phyloP scores from a whole-genome alignment of 2,113 vertebrate species.

The Alethe castanea region DNA sequence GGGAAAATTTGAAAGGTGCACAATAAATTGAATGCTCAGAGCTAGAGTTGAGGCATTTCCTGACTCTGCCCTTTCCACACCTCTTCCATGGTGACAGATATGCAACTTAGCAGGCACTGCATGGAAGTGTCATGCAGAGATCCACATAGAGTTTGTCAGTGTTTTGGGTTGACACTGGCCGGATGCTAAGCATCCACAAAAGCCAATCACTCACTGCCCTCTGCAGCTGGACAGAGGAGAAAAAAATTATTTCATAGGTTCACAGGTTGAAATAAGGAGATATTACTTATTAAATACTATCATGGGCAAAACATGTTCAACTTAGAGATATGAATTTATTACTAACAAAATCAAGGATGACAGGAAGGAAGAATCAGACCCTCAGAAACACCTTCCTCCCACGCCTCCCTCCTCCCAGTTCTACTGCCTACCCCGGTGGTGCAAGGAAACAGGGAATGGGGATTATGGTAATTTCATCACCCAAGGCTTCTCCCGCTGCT shows the following conservation, averaged over 20 bases:
- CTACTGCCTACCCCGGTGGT: not conserved
- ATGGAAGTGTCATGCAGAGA: not conserved
- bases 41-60: not conserved
- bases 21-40: not conserved
- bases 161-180: not conserved
- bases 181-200: not conserved
- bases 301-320: not conserved
- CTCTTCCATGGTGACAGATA: not conserved
- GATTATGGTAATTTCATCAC: not conserved
- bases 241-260: not conserved
- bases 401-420: not conserved
- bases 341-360: not conserved
- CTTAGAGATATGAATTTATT: not conserved
- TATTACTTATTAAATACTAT: not conserved
- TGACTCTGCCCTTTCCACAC: not conserved
- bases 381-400: not conserved
- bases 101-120: not conserved
- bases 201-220: not conserved
- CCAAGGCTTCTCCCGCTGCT: rapidly evolving
- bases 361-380: not conserved
- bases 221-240: not conserved
- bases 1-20: not conserved
- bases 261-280: not conserved
- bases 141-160: not conserved
- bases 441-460: not conserved